Evolutionary conservation across 2,888 invertebrate genomes (phyloP).

Genomic region (Cryptus armator): DNA sequence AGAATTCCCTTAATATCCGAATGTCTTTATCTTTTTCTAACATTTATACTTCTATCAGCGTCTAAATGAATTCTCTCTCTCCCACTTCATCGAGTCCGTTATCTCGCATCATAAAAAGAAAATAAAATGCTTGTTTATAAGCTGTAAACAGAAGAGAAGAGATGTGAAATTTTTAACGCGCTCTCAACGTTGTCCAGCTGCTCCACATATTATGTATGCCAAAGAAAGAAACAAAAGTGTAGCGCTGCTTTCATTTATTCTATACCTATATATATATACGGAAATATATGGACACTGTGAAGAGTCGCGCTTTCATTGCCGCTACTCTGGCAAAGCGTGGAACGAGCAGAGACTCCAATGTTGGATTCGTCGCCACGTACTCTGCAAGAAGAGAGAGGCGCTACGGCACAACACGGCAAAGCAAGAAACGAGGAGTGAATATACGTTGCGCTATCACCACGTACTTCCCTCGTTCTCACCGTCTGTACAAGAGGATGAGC

Average conservation of each 20-base stretch:
- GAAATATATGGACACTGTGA: slow-evolving; percentile 44
- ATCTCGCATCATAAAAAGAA: not conserved
- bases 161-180: not conserved
- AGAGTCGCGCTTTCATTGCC: slow-evolving; percentile 40
- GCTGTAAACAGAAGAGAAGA: not conserved
- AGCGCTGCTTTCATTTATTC: not conserved
- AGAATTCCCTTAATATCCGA: too few species aligned
- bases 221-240: not conserved
- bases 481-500: slow-evolving; percentile 54
- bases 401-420: slow-evolving; percentile 22
- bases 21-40: too few species aligned
- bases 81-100: too few species aligned
- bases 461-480: slow-evolving; percentile 17
- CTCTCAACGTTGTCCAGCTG: slow-evolving; percentile 1
- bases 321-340: slow-evolving; percentile 30
- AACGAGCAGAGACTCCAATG: slow-evolving; percentile 49
- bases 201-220: not conserved
- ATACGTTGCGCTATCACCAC: slow-evolving; percentile 55
- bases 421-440: slow-evolving; percentile 55
- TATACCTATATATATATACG: not conserved
- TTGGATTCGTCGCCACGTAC: slow-evolving; percentile 47
- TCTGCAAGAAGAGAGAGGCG: not conserved
- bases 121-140: not conserved
- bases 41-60: too few species aligned
- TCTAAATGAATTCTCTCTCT: too few species aligned